A percentile compares a stretch with the other conserved stretches of the same genome.
phyloP scores from a whole-genome alignment of 2,113 vertebrate genomes.

The human (Homo sapiens) region DNA sequence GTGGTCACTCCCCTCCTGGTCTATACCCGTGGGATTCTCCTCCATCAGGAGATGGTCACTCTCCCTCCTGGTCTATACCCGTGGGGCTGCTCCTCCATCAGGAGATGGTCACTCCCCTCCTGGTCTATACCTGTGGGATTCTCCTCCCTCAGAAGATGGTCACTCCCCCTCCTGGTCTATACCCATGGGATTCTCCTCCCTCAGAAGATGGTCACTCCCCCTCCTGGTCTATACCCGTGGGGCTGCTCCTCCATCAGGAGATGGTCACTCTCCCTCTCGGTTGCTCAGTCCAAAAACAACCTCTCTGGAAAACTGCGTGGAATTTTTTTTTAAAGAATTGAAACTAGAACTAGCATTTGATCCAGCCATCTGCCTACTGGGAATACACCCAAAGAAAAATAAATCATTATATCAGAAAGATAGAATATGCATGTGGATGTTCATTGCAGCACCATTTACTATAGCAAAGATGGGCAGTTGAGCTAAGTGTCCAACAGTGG shows the following conservation, averaged over 20 bases:
- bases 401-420: neutral
- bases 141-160: too few species aligned
- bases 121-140: too few species aligned
- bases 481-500: neutral
- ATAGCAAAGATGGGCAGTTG: neutral
- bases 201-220: too few species aligned
- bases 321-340: neutral
- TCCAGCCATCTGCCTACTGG: neutral
- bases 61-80: neutral
- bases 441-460: neutral
- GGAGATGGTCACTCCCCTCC: neutral
- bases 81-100: too few species aligned
- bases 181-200: too few species aligned
- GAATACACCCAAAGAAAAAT: neutral
- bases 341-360: neutral
- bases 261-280: neutral
- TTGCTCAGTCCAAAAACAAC: neutral
- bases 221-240: too few species aligned
- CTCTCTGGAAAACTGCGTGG: neutral
- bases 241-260: too few species aligned
- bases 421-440: neutral
- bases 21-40: too few species aligned
- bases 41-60: too few species aligned
- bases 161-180: too few species aligned
- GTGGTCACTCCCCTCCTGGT: too few species aligned